Conservation (phyloP, 1,140 invertebrate genomes). For the Ericerus pela region DNA sequence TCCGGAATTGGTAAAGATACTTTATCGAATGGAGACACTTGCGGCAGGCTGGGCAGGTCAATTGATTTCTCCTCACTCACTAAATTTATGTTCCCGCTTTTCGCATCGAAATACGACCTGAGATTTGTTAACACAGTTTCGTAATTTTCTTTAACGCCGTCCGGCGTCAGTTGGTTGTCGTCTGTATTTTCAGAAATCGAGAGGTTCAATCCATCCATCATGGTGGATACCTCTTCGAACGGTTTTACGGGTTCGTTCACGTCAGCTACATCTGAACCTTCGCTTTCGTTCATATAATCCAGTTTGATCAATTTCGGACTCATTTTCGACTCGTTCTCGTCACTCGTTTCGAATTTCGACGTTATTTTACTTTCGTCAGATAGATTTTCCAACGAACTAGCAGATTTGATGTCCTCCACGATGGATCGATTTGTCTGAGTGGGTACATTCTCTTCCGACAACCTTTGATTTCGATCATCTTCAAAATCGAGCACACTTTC, state of each 20-base stretch:
- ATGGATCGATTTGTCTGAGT: not conserved
- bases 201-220: not conserved
- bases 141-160: not conserved
- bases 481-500: not conserved
- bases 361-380: not conserved
- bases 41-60: too few relatives aligned
- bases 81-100: too few relatives aligned
- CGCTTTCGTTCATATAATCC: constrained; percentile 9
- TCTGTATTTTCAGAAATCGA: not conserved
- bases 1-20: not conserved
- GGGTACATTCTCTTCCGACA: not conserved
- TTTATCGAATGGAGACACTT: not conserved
- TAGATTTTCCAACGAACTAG: not conserved
- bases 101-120: not conserved
- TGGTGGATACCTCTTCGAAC: not conserved
- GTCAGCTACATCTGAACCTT: not conserved
- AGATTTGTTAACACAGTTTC: not conserved
- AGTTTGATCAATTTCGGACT: not conserved
- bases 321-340: not conserved
- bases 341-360: not conserved
- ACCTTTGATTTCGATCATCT: not conserved
- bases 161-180: not conserved
- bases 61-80: too few relatives aligned
- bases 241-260: not conserved
- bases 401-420: not conserved